Evolutionary conservation across 1,140 invertebrate species (phyloP).

Genomic region (Eulimnadia texana): DNA sequence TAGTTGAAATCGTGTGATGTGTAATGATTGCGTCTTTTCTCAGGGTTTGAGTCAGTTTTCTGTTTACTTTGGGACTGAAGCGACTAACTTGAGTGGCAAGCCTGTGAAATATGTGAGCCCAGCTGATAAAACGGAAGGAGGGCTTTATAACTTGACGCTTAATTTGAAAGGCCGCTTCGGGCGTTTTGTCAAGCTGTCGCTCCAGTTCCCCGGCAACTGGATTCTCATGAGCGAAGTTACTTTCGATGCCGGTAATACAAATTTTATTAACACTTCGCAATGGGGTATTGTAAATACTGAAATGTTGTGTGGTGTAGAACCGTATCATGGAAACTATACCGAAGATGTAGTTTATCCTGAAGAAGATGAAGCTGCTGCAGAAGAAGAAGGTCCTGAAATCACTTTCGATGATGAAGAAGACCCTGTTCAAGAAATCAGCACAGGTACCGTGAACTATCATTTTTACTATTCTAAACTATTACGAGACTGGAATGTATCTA

Average conservation of each 20-base stretch:
- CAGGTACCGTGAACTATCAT: constrained; percentile 2
- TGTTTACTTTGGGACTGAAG: background rate
- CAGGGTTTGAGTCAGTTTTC: background rate
- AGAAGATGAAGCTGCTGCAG: background rate
- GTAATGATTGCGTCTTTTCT: background rate
- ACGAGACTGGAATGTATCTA: background rate
- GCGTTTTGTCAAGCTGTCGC: constrained; percentile 32
- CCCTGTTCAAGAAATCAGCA: constrained; percentile 5
- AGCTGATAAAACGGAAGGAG: constrained; percentile 3
- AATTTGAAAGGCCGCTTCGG: constrained; percentile 32
- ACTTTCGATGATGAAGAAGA: constrained; percentile 4
- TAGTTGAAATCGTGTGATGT: background rate
- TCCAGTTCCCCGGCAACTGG: constrained; percentile 37
- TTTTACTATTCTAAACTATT: no score
- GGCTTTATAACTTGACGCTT: constrained; percentile 30
- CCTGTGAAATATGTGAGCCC: background rate
- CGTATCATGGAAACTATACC: constrained; percentile 6
- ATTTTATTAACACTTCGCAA: background rate
- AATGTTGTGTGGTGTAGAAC: background rate
- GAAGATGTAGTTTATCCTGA: background rate
- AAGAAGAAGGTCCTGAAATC: background rate
- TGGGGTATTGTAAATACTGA: background rate
- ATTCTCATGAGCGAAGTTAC: constrained; percentile 38
- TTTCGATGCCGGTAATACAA: constrained; percentile 25
- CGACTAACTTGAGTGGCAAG: background rate